Evolutionary conservation across 2,797 vertebrate species (phyloP).

Genomic region (Mus minutoides): DNA sequence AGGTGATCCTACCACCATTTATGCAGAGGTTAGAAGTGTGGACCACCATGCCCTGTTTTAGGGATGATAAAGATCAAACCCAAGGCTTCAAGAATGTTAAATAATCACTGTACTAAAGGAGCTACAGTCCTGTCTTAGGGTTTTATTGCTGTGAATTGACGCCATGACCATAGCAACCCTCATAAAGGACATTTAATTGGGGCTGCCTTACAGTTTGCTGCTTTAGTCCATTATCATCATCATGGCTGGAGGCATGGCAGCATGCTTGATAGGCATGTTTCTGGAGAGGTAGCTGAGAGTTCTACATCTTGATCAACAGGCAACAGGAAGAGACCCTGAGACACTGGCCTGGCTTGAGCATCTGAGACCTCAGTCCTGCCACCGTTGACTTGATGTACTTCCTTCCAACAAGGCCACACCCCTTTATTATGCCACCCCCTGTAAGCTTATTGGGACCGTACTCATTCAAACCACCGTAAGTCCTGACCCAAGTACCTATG

Average conservation of each 20-base stretch:
- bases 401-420: not conserved
- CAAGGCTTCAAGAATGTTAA: not conserved
- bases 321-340: not conserved
- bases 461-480: not conserved
- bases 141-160: not conserved
- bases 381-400: not conserved
- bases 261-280: not conserved
- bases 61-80: not conserved
- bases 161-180: not conserved
- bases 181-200: not conserved
- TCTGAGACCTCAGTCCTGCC: not conserved
- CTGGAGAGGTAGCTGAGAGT: not conserved
- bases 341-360: not conserved
- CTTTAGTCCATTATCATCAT: not conserved
- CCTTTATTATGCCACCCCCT: not conserved
- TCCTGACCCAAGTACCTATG: not conserved
- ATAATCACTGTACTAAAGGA: not conserved
- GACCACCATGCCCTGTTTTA: not conserved
- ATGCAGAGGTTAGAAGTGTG: not conserved
- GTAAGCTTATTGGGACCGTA: not conserved
- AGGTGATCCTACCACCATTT: not conserved
- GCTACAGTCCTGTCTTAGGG: not conserved
- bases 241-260: not conserved
- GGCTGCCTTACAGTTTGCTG: not conserved
- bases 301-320: not conserved